Conservation (phyloP, 2,797 vertebrate genomes). For the Enteromius argenteus region DNA sequence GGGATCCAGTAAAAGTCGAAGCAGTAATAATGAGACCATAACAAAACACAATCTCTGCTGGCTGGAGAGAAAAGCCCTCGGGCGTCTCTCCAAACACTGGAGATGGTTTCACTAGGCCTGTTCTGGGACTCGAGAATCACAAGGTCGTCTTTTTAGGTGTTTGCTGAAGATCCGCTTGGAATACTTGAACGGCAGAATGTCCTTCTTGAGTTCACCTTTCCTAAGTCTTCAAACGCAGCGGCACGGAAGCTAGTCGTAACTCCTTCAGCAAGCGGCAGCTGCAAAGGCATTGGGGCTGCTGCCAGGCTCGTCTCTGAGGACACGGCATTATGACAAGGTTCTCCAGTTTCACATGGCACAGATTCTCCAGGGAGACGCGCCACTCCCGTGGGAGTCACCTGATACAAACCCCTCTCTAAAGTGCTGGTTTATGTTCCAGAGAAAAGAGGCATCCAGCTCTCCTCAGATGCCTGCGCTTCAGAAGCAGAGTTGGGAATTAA, state of each 20-base stretch:
- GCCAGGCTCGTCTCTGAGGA: slow-evolving; percentile 31
- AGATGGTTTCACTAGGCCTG: slow-evolving; percentile 16
- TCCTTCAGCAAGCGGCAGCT: slow-evolving; percentile 13
- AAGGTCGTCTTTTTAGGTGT: neutral
- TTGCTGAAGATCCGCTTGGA: neutral
- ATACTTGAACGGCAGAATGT: slow-evolving; percentile 6
- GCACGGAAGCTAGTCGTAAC: slow-evolving; percentile 5
- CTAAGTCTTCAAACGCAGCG: slow-evolving; percentile 6
- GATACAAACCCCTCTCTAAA: slow-evolving; percentile 34
- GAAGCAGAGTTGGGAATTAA: slow-evolving; percentile 18
- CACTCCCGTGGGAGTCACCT: slow-evolving; percentile 33
- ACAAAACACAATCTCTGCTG: slow-evolving; percentile 6
- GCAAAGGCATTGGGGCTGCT: slow-evolving; percentile 6
- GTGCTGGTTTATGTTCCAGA: slow-evolving; percentile 6
- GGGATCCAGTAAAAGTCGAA: neutral
- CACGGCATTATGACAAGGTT: slow-evolving; percentile 26
- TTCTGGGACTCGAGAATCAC: neutral
- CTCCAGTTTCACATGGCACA: slow-evolving; percentile 38
- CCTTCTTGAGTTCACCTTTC: slow-evolving; percentile 25
- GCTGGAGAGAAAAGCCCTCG: slow-evolving; percentile 22
- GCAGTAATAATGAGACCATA: slow-evolving; percentile 45
- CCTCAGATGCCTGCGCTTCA: neutral
- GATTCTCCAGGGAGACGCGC: slow-evolving; percentile 26
- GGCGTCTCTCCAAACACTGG: slow-evolving; percentile 22
- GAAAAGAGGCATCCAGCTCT: neutral